These are phyloP conservation scores for Anneissia japonica DNA, from an alignment of 35 echinoderm and acorn worm genomes.

Conservation along the genomic window DNA sequence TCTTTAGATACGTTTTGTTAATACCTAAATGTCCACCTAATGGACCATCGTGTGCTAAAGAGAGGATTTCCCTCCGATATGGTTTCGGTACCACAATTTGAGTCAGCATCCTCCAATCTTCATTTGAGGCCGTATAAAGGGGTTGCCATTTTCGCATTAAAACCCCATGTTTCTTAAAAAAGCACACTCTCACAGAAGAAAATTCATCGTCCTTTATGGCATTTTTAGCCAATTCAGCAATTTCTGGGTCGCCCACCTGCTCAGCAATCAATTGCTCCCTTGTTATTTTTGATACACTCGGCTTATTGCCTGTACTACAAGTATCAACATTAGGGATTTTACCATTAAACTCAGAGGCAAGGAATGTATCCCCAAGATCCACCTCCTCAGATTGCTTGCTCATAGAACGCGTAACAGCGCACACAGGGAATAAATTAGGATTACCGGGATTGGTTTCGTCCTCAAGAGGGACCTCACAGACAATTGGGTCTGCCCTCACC, in stretches of 20 bases:
- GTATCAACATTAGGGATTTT: neutral
- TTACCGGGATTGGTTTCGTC: neutral
- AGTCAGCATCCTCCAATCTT: neutral
- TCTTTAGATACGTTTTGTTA: slow-evolving; percentile 22
- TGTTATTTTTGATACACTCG: neutral
- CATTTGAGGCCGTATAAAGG: neutral
- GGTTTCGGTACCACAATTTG: neutral
- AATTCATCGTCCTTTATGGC: neutral
- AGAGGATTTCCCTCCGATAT: neutral
- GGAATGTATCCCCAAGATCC: neutral
- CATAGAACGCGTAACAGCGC: slow-evolving; percentile 19
- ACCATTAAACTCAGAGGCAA: neutral
- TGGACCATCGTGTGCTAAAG: slow-evolving; percentile 35
- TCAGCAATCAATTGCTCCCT: neutral
- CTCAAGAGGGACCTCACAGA: neutral
- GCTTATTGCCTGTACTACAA: neutral
- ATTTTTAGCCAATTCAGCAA: neutral
- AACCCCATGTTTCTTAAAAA: neutral
- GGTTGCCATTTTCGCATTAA: neutral
- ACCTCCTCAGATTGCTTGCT: neutral
- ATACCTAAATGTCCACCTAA: slow-evolving; percentile 38
- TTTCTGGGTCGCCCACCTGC: neutral
- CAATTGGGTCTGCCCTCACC: neutral
- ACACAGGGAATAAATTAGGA: neutral
- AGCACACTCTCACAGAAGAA: neutral